Conservation (phyloP, 1,140 invertebrate species). For the Samia ricini region DNA sequence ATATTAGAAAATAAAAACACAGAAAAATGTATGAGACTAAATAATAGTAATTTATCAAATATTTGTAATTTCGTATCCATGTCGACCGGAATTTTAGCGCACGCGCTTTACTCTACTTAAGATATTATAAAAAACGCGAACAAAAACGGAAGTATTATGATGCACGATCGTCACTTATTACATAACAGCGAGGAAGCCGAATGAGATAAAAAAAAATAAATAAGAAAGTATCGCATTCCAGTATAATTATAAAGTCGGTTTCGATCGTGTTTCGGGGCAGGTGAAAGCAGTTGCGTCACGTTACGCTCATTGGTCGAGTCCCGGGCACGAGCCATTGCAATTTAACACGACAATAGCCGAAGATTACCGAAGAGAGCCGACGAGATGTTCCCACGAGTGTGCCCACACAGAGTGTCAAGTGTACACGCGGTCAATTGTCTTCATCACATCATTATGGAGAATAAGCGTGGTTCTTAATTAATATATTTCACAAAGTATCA, state of each 20-base stretch:
- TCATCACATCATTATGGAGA: no score
- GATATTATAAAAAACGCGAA: neutral
- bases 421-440: neutral
- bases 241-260: conserved; percentile 61
- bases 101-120: neutral
- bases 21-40: no score
- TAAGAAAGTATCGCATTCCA: conserved; percentile 59
- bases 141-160: conserved; percentile 51
- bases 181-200: conserved; percentile 44
- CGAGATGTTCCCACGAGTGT: neutral
- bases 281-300: conserved; percentile 56
- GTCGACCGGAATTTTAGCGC: neutral
- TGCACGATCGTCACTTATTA: conserved; percentile 25
- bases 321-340: neutral
- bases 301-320: conserved; percentile 31
- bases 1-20: no score
- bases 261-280: conserved; percentile 43
- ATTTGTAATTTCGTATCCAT: neutral
- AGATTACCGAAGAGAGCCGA: conserved; percentile 21
- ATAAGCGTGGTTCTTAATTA: neutral
- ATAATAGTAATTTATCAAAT: neutral
- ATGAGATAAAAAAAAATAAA: conserved; percentile 50
- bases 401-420: neutral
- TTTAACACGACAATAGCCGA: conserved; percentile 2
- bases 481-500: no score